A percentile compares a stretch with the other conserved stretches of the same genome.
phyloP scores from a whole-genome alignment of 2,113 vertebrate species.

The Emydura subglobosa region DNA sequence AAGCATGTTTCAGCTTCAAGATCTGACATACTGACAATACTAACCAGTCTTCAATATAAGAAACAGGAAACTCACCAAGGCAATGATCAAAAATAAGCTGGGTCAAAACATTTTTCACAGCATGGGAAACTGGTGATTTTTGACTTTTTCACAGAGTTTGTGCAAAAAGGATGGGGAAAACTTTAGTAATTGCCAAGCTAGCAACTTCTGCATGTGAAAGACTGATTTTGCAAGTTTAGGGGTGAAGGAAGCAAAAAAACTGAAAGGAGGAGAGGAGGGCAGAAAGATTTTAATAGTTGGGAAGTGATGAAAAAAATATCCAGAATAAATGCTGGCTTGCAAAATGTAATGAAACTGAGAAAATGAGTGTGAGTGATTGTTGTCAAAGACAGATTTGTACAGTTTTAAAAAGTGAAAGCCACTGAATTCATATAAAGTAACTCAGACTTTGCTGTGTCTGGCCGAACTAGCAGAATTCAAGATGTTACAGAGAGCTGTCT shows the following conservation, averaged over 20 bases:
- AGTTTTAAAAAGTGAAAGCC: neutral
- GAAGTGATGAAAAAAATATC: rapidly evolving
- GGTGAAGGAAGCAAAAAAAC: neutral
- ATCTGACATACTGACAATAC: neutral
- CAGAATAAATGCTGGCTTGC: neutral
- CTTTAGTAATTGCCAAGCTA: rapidly evolving
- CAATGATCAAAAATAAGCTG: rapidly evolving
- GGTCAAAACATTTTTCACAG: neutral
- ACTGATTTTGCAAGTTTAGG: rapidly evolving
- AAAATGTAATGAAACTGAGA: neutral
- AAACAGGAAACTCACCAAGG: neutral
- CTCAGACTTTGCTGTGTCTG: neutral
- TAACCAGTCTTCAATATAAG: neutral
- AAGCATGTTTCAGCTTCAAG: too few species aligned
- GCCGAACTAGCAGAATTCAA: neutral
- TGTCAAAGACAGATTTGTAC: neutral
- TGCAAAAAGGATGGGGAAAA: rapidly evolving
- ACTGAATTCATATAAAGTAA: neutral
- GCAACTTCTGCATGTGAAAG: neutral
- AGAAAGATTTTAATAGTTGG: rapidly evolving
- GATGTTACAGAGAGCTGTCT: neutral
- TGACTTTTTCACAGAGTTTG: rapidly evolving
- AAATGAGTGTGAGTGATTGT: neutral
- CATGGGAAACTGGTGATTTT: neutral
- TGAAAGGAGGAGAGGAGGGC: neutral